Evolutionary conservation across 2,888 invertebrate species (phyloP).

Genomic region (Mantis religiosa): DNA sequence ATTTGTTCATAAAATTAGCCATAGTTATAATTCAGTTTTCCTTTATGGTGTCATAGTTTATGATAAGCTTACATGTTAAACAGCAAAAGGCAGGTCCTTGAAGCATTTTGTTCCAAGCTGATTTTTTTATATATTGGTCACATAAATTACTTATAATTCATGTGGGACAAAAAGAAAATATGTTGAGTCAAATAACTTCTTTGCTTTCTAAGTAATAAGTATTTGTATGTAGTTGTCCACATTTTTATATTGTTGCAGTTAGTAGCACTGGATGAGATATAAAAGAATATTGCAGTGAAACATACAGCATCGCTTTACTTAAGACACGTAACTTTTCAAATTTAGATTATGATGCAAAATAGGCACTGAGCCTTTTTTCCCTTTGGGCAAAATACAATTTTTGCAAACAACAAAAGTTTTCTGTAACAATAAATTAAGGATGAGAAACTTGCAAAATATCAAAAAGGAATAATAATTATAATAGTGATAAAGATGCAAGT

Average conservation of each 20-base stretch:
- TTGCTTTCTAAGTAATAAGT: constrained; percentile 25
- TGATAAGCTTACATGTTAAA: neutral
- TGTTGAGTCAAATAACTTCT: constrained; percentile 16
- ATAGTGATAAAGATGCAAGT: neutral
- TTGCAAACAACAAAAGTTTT: neutral
- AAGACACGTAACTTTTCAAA: neutral
- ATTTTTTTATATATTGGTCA: constrained; percentile 12
- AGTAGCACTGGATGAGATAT: neutral
- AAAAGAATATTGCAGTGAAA: neutral
- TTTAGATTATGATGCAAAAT: neutral
- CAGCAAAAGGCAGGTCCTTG: constrained; percentile 15
- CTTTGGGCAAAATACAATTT: neutral
- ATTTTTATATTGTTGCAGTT: constrained; percentile 4
- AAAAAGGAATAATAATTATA: neutral
- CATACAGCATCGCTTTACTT: neutral
- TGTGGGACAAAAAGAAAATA: neutral
- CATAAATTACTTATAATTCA: neutral
- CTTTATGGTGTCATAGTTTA: constrained; percentile 11
- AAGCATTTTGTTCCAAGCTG: constrained; percentile 21
- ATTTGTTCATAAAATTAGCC: neutral
- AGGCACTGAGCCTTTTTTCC: neutral
- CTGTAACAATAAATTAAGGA: neutral
- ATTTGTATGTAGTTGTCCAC: constrained; percentile 18
- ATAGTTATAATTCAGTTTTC: neutral
- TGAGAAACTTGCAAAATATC: no score